phyloP scores from a whole-genome alignment of 2,797 vertebrate genomes.

The Typhlichthys eigenmanni region DNA sequence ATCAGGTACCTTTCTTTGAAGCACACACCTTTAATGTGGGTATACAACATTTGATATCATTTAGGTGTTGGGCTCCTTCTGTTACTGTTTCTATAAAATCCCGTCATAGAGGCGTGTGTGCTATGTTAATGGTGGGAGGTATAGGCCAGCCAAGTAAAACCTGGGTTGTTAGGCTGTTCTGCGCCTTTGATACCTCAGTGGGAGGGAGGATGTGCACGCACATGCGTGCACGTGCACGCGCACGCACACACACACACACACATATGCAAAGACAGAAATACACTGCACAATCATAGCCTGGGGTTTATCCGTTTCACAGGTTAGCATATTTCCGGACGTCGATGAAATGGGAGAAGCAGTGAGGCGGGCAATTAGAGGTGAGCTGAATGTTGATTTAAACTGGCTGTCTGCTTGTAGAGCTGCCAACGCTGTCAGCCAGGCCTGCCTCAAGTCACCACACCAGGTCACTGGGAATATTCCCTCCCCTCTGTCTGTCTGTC shows the following conservation, averaged over 20 bases:
- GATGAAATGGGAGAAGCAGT: slow-evolving; percentile 24
- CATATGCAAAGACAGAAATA: not conserved
- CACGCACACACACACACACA: slow-evolving; percentile 1
- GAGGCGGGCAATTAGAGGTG: slow-evolving; percentile 26
- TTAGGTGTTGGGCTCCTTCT: too few relatives aligned
- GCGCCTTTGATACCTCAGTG: slow-evolving; percentile 3
- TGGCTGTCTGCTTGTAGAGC: slow-evolving; percentile 12
- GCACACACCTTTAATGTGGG: too few relatives aligned
- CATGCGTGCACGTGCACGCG: not conserved
- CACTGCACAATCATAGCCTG: slow-evolving; percentile 5
- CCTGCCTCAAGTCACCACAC: slow-evolving; percentile 18
- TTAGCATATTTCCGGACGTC: slow-evolving; percentile 21
- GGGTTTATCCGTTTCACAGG: slow-evolving; percentile 23
- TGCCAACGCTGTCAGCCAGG: slow-evolving; percentile 21
- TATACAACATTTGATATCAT: too few relatives aligned
- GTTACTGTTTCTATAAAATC: too few relatives aligned
- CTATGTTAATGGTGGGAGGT: not conserved
- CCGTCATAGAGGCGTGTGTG: too few relatives aligned
- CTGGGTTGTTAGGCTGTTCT: not conserved
- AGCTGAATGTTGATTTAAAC: slow-evolving; percentile 20
- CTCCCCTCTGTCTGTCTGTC: slow-evolving; percentile 4
- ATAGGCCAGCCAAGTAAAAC: slow-evolving; percentile 6
- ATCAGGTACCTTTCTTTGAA: too few relatives aligned
- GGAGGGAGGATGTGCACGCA: not conserved
- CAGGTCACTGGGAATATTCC: slow-evolving; percentile 14